Conservation (phyloP, 2,888 invertebrate species). For the Drosophila aldrichi region DNA sequence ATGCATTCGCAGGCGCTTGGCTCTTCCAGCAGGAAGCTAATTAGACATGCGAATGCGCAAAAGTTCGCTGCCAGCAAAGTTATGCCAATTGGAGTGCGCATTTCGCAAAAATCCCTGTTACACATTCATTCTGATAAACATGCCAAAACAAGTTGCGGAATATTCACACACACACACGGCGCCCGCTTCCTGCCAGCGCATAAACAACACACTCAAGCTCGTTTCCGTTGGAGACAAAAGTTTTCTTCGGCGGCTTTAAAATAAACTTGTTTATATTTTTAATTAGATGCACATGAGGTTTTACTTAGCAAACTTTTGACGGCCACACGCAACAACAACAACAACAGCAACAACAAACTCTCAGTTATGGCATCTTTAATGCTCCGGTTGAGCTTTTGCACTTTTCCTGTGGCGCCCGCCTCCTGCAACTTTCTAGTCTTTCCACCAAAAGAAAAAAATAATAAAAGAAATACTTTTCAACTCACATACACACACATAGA, state of each 20-base stretch:
- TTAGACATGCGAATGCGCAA: slow-evolving; percentile 57
- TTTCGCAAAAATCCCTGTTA: slow-evolving; percentile 61
- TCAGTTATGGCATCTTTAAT: slow-evolving; percentile 77
- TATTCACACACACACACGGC: slow-evolving; percentile 20
- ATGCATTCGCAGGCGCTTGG: slow-evolving; percentile 31
- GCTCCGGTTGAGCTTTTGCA: slow-evolving; percentile 62
- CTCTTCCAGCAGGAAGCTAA: slow-evolving; percentile 45
- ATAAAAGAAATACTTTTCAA: slow-evolving; percentile 52
- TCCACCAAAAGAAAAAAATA: slow-evolving; percentile 64
- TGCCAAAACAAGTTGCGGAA: slow-evolving; percentile 71
- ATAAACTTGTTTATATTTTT: slow-evolving; percentile 80
- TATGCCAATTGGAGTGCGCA: slow-evolving; percentile 74
- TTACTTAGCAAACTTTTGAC: slow-evolving; percentile 75
- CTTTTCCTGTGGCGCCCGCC: slow-evolving; percentile 26
- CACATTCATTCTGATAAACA: slow-evolving; percentile 72
- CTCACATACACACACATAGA: slow-evolving; percentile 23
- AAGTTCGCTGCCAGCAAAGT: slow-evolving; percentile 52
- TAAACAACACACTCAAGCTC: slow-evolving; percentile 36
- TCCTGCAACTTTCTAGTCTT: slow-evolving; percentile 63
- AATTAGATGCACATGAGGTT: slow-evolving; percentile 81
- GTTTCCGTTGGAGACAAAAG: slow-evolving; percentile 75
- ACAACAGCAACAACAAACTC: slow-evolving; percentile 31
- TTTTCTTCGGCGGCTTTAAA: slow-evolving; percentile 79
- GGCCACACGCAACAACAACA: slow-evolving; percentile 31
- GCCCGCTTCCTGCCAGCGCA: slow-evolving; percentile 44